Conservation (phyloP, 2,797 vertebrate species). For the Sebastes flavidus region DNA sequence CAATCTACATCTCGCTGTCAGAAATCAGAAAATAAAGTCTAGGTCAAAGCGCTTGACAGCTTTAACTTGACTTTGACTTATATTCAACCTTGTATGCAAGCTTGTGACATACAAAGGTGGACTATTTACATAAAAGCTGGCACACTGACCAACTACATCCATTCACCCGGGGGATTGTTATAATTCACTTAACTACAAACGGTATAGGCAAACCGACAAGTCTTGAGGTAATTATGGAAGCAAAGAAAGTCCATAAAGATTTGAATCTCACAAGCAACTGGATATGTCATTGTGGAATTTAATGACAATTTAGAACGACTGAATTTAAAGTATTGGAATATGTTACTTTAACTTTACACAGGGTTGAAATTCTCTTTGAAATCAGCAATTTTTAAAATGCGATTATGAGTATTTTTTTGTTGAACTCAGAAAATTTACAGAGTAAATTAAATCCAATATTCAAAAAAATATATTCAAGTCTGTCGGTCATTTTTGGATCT, state of each 20-base stretch:
- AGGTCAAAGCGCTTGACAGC: not conserved
- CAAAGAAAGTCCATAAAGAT: not conserved
- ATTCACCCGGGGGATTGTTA: not conserved
- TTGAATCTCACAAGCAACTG: not conserved
- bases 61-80: not conserved
- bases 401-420: not conserved
- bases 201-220: accelerated
- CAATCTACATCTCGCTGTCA: not conserved
- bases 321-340: not conserved
- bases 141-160: not conserved
- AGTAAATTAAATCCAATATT: not conserved
- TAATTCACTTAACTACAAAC: not conserved
- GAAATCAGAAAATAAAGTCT: not conserved
- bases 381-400: not conserved
- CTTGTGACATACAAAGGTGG: not conserved
- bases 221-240: not conserved
- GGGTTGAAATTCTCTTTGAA: not conserved
- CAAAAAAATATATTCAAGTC: not conserved
- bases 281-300: not conserved
- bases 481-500: too few species aligned
- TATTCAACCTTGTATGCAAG: not conserved
- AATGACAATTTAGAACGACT: not conserved
- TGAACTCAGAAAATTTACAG: too few species aligned
- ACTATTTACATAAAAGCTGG: not conserved
- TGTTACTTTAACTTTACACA: not conserved